Base-by-base conservation (phyloP, 2,797 vertebrate genomes). In the Ambastaia sidthimunki region DNA sequence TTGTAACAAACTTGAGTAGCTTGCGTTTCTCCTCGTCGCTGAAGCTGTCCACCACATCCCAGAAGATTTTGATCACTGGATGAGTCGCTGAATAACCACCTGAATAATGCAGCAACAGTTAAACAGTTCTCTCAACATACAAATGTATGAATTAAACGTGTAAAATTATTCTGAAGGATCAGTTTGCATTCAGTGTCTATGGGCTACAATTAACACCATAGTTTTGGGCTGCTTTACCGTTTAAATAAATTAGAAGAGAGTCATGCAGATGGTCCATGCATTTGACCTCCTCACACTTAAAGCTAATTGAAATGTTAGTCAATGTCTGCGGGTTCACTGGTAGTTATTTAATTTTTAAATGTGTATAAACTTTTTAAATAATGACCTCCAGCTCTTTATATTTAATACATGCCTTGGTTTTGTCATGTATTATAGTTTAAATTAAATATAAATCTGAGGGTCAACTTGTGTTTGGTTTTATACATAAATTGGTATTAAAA, bases 1-100 rank as follows among this genome's bases (percentile, higher is more conserved):
- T 99, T 0, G 98, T 99, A 62, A 99, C 98, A 76, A 99, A 99
- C 90, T 94, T 97, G 50, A 99, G 93, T 82, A 99, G 91, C 80
- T 98, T 98, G 82, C 98, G 95, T 85, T 99, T 99, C 84, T 99
- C 98, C 50, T 97, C 98, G 25, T 98, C 96, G 2, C 96, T 97
- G 92, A 99, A 99, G 48, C 94, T 93, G 86, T 99, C 97, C 0
- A 99, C 98, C 37, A 99, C 97, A 80, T 96, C 96, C 98, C 98
- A 99, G 86, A 99, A 99, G 86, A 90, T 96, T 88, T 93, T 93
- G 85, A 99, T 99, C 74, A 99, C 98, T 0, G 97, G 95, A 84
- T 99, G 98, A 78, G 93, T 97, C 19, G 95, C 94, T 3, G 97
- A 88, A 85, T 99, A 99, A 25, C 98, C 98, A 23, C 98, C 98